phyloP scores from a whole-genome alignment of 2,113 vertebrate genomes.

The Hyperoodon ampullatus region DNA sequence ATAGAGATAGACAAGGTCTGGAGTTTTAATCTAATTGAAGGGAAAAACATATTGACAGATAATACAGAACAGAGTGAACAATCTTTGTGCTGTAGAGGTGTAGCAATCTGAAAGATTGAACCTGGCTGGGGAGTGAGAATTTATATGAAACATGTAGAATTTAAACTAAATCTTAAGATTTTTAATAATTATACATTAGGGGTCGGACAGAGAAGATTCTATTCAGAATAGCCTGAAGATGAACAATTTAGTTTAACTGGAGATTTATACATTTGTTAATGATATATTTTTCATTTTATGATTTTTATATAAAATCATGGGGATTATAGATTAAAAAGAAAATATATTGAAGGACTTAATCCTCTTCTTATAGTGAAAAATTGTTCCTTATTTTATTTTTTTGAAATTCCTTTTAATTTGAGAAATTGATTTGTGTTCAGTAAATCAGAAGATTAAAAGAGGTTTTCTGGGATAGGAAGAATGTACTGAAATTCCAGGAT shows the following conservation, averaged over 20 bases:
- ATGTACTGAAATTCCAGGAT: constrained; percentile 19
- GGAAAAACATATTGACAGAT: background rate
- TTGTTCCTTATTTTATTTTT: background rate
- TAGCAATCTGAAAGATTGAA: background rate
- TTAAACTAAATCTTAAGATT: background rate
- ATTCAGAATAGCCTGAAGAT: background rate
- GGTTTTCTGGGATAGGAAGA: background rate
- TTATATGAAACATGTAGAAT: background rate
- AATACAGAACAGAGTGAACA: background rate
- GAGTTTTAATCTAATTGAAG: background rate
- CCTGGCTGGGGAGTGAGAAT: background rate
- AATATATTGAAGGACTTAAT: background rate
- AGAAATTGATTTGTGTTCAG: constrained; percentile 35
- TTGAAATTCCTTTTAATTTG: constrained; percentile 16
- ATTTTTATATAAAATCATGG: background rate
- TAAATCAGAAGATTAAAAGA: background rate
- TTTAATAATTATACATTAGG: background rate
- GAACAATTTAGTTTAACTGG: background rate
- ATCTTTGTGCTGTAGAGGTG: background rate
- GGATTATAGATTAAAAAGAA: constrained; percentile 13
- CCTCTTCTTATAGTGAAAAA: background rate
- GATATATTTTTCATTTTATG: constrained; percentile 1
- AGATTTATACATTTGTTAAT: background rate
- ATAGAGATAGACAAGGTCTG: background rate
- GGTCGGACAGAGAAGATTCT: background rate